Evolutionary conservation across 1,140 invertebrate species (phyloP), one percentile per base, ranked within the genome.

Genomic region (Drosophila nannoptera): DNA sequence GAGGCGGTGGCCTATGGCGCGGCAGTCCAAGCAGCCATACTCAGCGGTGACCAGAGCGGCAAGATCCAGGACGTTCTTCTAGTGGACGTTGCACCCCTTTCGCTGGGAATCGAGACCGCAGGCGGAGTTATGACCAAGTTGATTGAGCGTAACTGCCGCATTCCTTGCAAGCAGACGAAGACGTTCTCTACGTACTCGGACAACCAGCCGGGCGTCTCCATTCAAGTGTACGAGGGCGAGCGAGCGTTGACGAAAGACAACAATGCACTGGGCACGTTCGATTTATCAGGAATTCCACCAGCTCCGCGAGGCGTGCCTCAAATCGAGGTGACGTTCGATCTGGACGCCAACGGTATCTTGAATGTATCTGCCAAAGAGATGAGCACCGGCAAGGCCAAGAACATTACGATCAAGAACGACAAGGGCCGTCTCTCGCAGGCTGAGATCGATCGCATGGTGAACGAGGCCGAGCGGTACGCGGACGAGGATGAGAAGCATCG

Each of bases 371-470:
- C 92, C 16, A 90, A 90, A 62, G 92, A 93, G 74, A 91, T 89
- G 63, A 90, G 90, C 54, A 91, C 91, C 0, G 91, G 91, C 4
- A 91, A 90, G 92, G 43, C 91, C 89, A 59, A 92, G 91, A 94
- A 96, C 82, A 96, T 97, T 73, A 95, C 94, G 9, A 96, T 96
- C 67, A 95, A 94, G 35, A 96, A 96, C 83, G 95, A 96, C 87
- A 96, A 96, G 83, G 94, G 95, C 38, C 91, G 96, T 60, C 90
- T 96, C 4, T 93, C 92, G 7, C 95, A 96, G 80, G 94, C 95
- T 29, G 95, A 96, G 69, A 97, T 97, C 77, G 94, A 97, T 60
- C 77, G 83, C 61, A 87, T 87, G 83, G 80, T 87, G 4, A 75
- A 70, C 66, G 83, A 87, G 58, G 83, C 83, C 6, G 83, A 87